Evolutionary conservation across 2,113 vertebrate species (phyloP).

Genomic region (Scolopax mira): DNA sequence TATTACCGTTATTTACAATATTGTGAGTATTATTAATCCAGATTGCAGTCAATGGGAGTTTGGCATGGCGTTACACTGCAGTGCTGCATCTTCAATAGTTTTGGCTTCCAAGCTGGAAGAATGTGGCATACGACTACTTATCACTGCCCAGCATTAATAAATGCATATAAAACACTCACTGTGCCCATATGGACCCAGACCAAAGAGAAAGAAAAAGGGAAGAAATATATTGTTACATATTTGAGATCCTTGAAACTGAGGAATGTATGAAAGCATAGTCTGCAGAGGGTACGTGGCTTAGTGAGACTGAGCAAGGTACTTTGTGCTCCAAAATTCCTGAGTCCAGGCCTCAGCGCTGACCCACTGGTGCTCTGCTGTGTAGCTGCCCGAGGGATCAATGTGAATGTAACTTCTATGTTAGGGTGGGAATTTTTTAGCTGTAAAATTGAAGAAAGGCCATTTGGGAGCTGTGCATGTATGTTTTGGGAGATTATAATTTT

Average conservation of each 20-base stretch:
- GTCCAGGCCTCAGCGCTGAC: neutral
- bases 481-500: neutral
- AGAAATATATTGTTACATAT: rapidly evolving
- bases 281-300: rapidly evolving
- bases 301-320: neutral
- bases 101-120: neutral
- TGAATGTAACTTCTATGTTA: neutral
- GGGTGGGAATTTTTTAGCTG: neutral
- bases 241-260: neutral
- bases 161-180: neutral
- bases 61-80: neutral
- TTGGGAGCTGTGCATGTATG: neutral
- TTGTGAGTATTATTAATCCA: neutral
- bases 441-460: neutral
- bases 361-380: neutral
- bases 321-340: neutral
- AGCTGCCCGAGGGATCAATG: rapidly evolving
- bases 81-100: neutral
- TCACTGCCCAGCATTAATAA: neutral
- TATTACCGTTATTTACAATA: neutral
- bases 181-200: neutral
- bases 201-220: neutral
- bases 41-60: neutral
- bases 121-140: neutral
- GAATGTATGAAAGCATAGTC: neutral